Conservation (phyloP, 2,113 vertebrate species). For the Rhipidura dahli region DNA sequence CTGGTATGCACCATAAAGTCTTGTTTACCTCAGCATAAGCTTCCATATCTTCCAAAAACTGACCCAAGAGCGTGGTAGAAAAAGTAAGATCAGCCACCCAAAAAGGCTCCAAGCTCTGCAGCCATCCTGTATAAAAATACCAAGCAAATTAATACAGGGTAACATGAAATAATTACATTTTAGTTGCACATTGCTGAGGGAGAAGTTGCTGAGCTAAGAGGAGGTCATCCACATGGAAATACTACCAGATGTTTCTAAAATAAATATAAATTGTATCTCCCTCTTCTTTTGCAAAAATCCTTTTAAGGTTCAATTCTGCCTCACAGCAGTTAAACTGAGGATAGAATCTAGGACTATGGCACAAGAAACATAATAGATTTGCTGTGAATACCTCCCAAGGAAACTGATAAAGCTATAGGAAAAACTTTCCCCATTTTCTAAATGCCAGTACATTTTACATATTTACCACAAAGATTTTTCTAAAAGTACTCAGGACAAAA, state of each 20-base stretch:
- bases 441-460: neutral
- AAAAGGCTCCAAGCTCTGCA: conserved; percentile 98
- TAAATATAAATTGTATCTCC: neutral
- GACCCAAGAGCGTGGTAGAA: conserved; percentile 94
- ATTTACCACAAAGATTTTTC: neutral
- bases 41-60: conserved; percentile 99
- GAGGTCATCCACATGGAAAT: neutral
- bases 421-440: neutral
- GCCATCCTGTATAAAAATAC: conserved; percentile 80
- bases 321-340: neutral
- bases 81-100: conserved; percentile 98
- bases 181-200: neutral
- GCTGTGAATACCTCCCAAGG: neutral
- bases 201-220: neutral
- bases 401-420: neutral
- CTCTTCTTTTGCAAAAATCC: neutral
- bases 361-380: neutral
- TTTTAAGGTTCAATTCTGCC: neutral
- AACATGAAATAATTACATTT: neutral
- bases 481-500: neutral
- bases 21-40: conserved; percentile 91
- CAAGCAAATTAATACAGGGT: neutral
- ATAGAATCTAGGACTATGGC: neutral
- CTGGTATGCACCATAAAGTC: neutral
- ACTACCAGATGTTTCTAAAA: neutral